phyloP scores from a whole-genome alignment of 2,888 invertebrate genomes.

The Neoaliturus tenellus region DNA sequence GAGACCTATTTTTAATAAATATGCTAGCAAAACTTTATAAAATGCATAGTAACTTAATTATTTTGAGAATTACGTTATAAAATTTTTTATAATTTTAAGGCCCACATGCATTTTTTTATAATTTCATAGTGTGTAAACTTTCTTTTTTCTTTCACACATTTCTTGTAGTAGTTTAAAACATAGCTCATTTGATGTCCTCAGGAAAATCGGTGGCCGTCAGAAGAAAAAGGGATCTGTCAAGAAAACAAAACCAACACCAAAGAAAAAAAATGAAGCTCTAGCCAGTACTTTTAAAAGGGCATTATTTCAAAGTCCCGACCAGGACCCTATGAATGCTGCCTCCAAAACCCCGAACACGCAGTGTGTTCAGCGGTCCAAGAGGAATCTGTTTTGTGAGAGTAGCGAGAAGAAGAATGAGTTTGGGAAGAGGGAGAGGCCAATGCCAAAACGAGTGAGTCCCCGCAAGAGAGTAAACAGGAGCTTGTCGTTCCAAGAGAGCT shows the following conservation, averaged over 20 bases:
- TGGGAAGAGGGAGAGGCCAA: constrained; percentile 37
- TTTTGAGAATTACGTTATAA: no score
- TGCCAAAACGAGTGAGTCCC: constrained; percentile 10
- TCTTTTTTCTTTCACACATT: no score
- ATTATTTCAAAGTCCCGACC: constrained; percentile 83
- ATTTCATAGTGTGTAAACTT: no score
- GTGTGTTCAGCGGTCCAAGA: constrained; percentile 78
- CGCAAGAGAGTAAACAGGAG: constrained; percentile 37
- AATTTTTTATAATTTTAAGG: no score
- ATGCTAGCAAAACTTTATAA: no score
- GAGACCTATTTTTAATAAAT: no score
- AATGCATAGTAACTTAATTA: no score
- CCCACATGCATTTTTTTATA: no score
- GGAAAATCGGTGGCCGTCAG: constrained; percentile 31
- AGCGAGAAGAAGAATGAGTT: constrained; percentile 51
- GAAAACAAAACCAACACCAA: constrained; percentile 72
- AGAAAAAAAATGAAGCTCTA: constrained; percentile 40
- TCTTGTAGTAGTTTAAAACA: no score
- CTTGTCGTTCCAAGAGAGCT: constrained; percentile 38
- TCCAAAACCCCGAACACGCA: constrained; percentile 73
- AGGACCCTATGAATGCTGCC: constrained; percentile 67
- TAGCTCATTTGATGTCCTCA: no score
- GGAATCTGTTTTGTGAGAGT: constrained; percentile 78
- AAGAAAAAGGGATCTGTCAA: constrained; percentile 71
- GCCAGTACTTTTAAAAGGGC: constrained; percentile 79